Evolutionary conservation across 2,113 vertebrate genomes (phyloP), one percentile per base, ranked within the genome.

Genomic region (Grallaria varia): DNA sequence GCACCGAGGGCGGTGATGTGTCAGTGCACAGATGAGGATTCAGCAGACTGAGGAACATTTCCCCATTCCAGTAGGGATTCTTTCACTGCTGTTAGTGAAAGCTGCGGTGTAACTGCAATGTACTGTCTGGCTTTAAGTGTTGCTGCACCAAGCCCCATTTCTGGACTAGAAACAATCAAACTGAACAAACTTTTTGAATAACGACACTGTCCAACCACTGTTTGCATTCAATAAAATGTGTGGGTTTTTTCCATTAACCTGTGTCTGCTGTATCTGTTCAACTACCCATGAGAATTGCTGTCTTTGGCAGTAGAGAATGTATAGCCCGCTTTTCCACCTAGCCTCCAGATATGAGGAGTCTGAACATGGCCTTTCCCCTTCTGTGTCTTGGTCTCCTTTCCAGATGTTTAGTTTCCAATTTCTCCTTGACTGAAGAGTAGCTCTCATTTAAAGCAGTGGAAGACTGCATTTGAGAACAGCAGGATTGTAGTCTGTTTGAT

Each of bases 161-260:
- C 78, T 91, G 85, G 66, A 68, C 72, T 86, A 91, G 90, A 94
- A 92, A 55, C 37, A 69, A 33, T 91, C 56, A 64, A 56, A 82
- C 74, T 37, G 77, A 93, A 22, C 15, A 64, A 66, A 16, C 20
- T 49, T 89, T 85, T 75, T 78, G 44, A 86, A 58, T 97, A 90
- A 59, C 45, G 69, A 66, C 80, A 76, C 86, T 96, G 87, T 93
- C 90, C 82, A 47, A 35, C 64, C 64, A 92, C 80, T 97, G 89
- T 97, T 85, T 78, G 89, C 93, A 69, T 97, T 90, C 92, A 97
- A 96, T 97, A 97, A 97, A 97, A 94, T 33, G 52, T 95, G 58
- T 94, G 47, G 1, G 3, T 5, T 91, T 95, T 97, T 95, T 87
- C 87, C 91, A 91, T 92, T 72, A 56, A 47, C 12, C 1, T 14